Conservation (phyloP, 2,888 invertebrate genomes). For the Dicranocentrus wangi region DNA sequence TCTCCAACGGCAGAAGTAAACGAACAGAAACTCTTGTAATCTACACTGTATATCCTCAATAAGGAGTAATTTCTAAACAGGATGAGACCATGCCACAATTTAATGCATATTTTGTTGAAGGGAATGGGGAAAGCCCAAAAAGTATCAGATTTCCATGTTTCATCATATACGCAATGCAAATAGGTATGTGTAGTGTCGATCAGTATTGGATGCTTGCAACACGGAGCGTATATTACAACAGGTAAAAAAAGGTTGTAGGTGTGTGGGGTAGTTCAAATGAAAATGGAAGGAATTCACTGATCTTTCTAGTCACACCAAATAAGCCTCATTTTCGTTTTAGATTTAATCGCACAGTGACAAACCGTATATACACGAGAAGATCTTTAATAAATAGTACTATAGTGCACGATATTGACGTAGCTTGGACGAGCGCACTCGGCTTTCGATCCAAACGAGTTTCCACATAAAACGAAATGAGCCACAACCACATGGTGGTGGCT, state of each 20-base stretch:
- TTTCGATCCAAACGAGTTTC: neutral
- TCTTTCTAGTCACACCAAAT: neutral
- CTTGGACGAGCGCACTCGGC: no score
- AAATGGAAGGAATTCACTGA: slow-evolving; percentile 19
- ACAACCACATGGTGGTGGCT: neutral
- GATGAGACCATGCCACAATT: slow-evolving; percentile 1
- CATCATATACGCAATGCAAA: slow-evolving; percentile 12
- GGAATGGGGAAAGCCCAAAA: slow-evolving; percentile 32
- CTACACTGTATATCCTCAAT: neutral
- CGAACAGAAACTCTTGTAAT: no score
- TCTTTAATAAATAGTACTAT: neutral
- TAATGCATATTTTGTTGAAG: neutral
- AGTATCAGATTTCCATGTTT: slow-evolving; percentile 33
- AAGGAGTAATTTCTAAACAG: neutral
- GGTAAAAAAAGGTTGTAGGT: neutral
- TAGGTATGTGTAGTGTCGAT: slow-evolving; percentile 1
- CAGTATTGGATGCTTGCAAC: neutral
- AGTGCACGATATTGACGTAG: neutral
- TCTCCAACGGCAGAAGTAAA: no score
- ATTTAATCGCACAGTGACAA: slow-evolving; percentile 1
- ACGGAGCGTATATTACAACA: no score
- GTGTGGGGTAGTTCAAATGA: slow-evolving; percentile 4
- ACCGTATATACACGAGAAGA: neutral
- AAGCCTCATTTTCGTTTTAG: slow-evolving; percentile 8
- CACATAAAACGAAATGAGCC: neutral